phyloP scores from a whole-genome alignment of 2,888 invertebrate genomes.

The Patella ulyssiponensis region DNA sequence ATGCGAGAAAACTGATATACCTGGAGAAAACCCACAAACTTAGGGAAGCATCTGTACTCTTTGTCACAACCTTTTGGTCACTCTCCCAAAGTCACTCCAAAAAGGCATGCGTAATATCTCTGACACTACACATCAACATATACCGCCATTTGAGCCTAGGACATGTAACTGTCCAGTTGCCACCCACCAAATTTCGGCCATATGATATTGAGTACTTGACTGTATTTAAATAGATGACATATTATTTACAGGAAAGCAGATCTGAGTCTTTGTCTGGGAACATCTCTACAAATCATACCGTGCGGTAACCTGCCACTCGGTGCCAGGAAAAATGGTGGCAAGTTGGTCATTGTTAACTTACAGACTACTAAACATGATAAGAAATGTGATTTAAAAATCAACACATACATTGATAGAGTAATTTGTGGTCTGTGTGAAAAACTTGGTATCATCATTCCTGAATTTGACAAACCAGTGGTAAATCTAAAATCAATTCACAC shows the following conservation, averaged over 20 bases:
- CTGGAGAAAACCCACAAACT: no score
- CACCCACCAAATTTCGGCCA: no score
- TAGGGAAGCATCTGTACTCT: no score
- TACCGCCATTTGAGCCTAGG: no score
- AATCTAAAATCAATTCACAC: conserved; percentile 54
- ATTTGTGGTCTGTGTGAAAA: conserved; percentile 74
- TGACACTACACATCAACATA: no score
- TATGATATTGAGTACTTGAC: no score
- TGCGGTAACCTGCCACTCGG: conserved; percentile 92
- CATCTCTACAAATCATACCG: conserved; percentile 97
- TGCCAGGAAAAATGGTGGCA: conserved; percentile 83
- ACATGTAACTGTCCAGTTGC: no score
- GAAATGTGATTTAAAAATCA: conserved; percentile 89
- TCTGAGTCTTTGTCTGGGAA: conserved; percentile 93
- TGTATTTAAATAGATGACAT: no score
- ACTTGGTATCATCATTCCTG: conserved; percentile 82
- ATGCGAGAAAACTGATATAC: no score
- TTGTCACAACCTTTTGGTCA: no score
- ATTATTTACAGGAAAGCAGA: conserved; percentile 83
- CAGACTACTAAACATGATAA: conserved; percentile 98
- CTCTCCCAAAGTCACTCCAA: no score
- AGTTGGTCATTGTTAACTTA: conserved; percentile 93
- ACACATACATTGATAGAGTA: conserved; percentile 90
- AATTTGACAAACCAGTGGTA: conserved; percentile 75
- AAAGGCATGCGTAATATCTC: no score